Conservation (phyloP, 2,797 vertebrate genomes). For the Sebastes minor region DNA sequence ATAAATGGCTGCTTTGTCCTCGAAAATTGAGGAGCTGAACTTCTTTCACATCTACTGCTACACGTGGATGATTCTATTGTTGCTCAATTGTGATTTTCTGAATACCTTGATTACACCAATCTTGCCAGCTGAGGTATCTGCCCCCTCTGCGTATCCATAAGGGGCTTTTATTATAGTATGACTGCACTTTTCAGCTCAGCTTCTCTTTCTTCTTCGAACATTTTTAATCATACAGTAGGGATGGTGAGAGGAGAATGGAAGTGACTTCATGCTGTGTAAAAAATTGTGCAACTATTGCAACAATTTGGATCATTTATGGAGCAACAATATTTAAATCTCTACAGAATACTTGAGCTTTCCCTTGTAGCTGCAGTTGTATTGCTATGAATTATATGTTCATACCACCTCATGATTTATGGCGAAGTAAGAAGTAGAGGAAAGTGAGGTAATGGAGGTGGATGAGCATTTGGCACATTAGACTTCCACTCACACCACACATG, state of each 20-base stretch:
- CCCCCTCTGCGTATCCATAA: constrained; percentile 52
- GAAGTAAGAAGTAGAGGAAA: background rate
- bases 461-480: background rate
- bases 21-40: constrained; percentile 70
- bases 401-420: background rate
- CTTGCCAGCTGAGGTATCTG: constrained; percentile 62
- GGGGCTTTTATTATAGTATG: constrained; percentile 54
- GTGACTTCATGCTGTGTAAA: constrained; percentile 28
- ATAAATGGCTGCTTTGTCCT: constrained; percentile 73
- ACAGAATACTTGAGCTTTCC: background rate
- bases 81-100: constrained; percentile 68
- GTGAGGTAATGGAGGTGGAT: background rate
- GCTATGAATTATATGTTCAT: background rate
- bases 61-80: constrained; percentile 74
- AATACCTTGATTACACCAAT: constrained; percentile 70
- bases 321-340: background rate
- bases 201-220: constrained; percentile 32
- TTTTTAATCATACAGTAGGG: constrained; percentile 35
- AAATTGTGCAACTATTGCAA: constrained; percentile 8
- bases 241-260: constrained; percentile 26
- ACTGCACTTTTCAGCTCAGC: constrained; percentile 24
- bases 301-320: constrained; percentile 12
- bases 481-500: too few species aligned
- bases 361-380: background rate
- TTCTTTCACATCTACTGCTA: constrained; percentile 62